Evolutionary conservation across 1,140 invertebrate genomes (phyloP).

Genomic region (Drosophila pseudoananassae): DNA sequence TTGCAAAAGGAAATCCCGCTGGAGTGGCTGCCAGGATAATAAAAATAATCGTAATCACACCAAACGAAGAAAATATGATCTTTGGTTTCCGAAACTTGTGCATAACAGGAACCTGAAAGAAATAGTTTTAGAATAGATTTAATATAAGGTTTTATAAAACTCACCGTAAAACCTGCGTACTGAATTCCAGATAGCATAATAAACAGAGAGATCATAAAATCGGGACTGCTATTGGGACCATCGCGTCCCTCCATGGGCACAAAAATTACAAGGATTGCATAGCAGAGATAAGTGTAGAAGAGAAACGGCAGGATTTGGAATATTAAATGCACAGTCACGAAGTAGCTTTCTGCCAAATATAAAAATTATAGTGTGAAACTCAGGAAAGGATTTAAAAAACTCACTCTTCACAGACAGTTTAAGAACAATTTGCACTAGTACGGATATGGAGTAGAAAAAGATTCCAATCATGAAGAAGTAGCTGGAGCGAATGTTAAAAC

Average conservation of each 20-base stretch:
- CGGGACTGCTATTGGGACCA: conserved; percentile 87
- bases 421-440: conserved; percentile 60
- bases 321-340: conserved; percentile 86
- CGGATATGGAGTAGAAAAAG: conserved; percentile 73
- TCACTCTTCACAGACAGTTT: conserved; percentile 61
- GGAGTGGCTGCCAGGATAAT: conserved; percentile 88
- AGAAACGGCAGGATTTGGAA: conserved; percentile 82
- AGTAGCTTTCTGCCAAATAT: conserved; percentile 85
- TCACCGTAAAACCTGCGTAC: conserved; percentile 73
- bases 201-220: conserved; percentile 85
- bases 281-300: conserved; percentile 87
- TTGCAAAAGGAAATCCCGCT: conserved; percentile 90
- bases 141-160: conserved; percentile 1
- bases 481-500: conserved; percentile 62
- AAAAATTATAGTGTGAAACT: background rate
- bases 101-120: conserved; percentile 68
- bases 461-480: conserved; percentile 73
- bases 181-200: conserved; percentile 84
- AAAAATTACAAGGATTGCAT: conserved; percentile 88
- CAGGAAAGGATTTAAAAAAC: conserved; percentile 4
- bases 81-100: conserved; percentile 76
- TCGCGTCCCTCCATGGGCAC: conserved; percentile 88
- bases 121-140: background rate
- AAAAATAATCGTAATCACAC: conserved; percentile 87
- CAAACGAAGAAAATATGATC: conserved; percentile 74